Percentiles rank a stretch among this genome's conserved stretches.
phyloP scores from a whole-genome alignment of 2,797 vertebrate genomes.

The Pseudomugil tenellus region DNA sequence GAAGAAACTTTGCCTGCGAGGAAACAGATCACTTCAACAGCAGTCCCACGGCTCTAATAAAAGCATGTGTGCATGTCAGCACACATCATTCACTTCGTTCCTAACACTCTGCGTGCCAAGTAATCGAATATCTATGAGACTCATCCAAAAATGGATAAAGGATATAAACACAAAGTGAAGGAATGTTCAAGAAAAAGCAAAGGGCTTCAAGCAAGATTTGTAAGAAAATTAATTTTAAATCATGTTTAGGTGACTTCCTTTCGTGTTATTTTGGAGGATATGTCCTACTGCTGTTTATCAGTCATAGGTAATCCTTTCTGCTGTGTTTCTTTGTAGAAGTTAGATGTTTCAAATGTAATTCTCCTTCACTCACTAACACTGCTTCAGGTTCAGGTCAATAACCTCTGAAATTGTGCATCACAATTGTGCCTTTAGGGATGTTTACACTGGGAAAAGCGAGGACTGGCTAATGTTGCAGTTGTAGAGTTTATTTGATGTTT shows the following conservation, averaged over 20 bases:
- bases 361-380: constrained; percentile 2
- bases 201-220: background rate
- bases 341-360: constrained; percentile 6
- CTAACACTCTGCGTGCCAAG: constrained; percentile 32
- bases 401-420: background rate
- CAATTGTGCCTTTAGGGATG: constrained; percentile 9
- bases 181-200: constrained; percentile 25
- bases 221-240: constrained; percentile 47
- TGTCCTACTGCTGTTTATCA: constrained; percentile 12
- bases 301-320: constrained; percentile 4
- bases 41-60: constrained; percentile 53
- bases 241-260: constrained; percentile 46
- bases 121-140: constrained; percentile 33
- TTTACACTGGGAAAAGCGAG: constrained; percentile 1
- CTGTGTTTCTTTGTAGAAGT: constrained; percentile 1
- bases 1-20: constrained; percentile 11
- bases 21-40: constrained; percentile 51
- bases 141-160: constrained; percentile 31
- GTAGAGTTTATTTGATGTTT: background rate
- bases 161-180: constrained; percentile 25
- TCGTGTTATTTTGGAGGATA: constrained; percentile 33
- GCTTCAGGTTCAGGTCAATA: background rate
- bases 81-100: constrained; percentile 34
- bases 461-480: constrained; percentile 1
- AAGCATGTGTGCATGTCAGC: constrained; percentile 44